phyloP scores from a whole-genome alignment of 2,797 vertebrate genomes.

The Coendou prehensilis region DNA sequence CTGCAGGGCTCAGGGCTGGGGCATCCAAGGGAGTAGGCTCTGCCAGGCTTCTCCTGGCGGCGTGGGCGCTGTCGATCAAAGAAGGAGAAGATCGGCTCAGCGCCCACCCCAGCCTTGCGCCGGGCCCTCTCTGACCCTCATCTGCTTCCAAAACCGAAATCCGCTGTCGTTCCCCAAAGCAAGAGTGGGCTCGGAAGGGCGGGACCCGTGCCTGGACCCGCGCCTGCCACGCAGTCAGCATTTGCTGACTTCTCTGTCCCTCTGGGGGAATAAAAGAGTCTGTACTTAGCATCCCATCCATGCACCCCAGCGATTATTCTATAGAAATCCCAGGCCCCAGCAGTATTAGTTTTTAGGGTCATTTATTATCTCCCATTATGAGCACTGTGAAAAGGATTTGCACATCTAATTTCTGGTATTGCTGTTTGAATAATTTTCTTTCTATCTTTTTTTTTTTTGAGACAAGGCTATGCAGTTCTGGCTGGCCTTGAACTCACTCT shows the following conservation, averaged over 20 bases:
- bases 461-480: not conserved
- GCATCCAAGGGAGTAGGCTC: too few species aligned
- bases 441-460: not conserved
- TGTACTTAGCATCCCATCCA: not conserved
- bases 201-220: not conserved
- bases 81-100: not conserved
- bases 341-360: slow-evolving; percentile 14
- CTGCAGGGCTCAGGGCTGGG: not conserved
- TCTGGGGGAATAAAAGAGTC: not conserved
- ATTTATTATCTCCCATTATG: not conserved
- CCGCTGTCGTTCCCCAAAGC: not conserved
- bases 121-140: not conserved
- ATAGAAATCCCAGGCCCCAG: slow-evolving; percentile 34
- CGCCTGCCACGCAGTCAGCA: not conserved
- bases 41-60: too few species aligned
- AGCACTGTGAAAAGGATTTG: not conserved
- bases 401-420: not conserved
- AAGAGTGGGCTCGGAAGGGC: not conserved
- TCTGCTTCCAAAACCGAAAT: slow-evolving; percentile 8
- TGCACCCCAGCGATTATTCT: not conserved
- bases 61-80: not conserved
- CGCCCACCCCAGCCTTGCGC: not conserved
- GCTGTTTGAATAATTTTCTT: not conserved
- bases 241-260: not conserved
- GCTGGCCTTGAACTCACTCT: not conserved